phyloP scores from a whole-genome alignment of 2,888 invertebrate species.

The Dorcus hopei region DNA sequence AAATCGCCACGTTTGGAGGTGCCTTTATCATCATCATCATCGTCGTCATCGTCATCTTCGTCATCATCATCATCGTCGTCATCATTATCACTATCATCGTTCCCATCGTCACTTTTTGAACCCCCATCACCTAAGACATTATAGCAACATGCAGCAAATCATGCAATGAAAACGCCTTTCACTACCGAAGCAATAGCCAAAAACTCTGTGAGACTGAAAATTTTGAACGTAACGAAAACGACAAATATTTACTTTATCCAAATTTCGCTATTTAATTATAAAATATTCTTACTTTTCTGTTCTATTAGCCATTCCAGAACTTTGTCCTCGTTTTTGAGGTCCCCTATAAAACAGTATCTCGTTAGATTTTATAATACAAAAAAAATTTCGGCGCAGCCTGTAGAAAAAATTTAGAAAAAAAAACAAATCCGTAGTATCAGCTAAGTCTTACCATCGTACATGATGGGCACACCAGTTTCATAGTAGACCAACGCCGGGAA shows the following conservation, averaged over 20 bases:
- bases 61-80: conserved; percentile 52
- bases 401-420: not conserved
- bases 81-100: conserved; percentile 52
- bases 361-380: too few species aligned
- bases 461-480: conserved; percentile 89
- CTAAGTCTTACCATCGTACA: conserved; percentile 82
- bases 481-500: conserved; percentile 91
- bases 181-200: conserved; percentile 2
- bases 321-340: conserved; percentile 91
- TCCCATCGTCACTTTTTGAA: conserved; percentile 51
- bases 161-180: conserved; percentile 34
- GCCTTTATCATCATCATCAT: conserved; percentile 29
- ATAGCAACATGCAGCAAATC: conserved; percentile 47
- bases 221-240: conserved; percentile 3
- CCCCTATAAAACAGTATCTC: conserved; percentile 66
- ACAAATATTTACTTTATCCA: not conserved
- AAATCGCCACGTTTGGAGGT: conserved; percentile 28
- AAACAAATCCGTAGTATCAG: not conserved
- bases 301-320: conserved; percentile 94
- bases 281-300: conserved; percentile 86
- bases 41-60: conserved; percentile 34
- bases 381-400: not conserved
- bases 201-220: not conserved
- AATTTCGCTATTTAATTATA: conserved; percentile 1
- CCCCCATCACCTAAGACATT: conserved; percentile 50